A percentile compares a stretch with the other conserved stretches of the same genome.
These are phyloP conservation scores for Zaprionus ghesquierei DNA, from an alignment of 1,140 invertebrate species.

Conservation along the genomic window DNA sequence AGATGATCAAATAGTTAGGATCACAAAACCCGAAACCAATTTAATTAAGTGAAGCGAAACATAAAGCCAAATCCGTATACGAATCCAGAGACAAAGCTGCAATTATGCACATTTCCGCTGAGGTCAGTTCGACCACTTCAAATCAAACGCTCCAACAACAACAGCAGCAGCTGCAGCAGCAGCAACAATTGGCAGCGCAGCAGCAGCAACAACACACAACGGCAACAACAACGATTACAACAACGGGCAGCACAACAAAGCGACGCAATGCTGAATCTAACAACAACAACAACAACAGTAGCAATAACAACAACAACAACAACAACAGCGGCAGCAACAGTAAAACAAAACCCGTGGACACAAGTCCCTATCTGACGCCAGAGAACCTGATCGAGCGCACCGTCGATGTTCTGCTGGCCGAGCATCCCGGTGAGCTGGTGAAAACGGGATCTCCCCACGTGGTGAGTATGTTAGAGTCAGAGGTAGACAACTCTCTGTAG, in stretches of 20 bases:
- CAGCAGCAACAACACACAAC: slow-evolving; percentile 50
- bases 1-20: slow-evolving; percentile 19
- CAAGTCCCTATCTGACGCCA: slow-evolving; percentile 87
- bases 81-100: slow-evolving; percentile 41
- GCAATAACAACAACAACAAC: slow-evolving; percentile 50
- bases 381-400: slow-evolving; percentile 92
- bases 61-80: not conserved
- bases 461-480: slow-evolving; percentile 77
- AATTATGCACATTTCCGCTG: slow-evolving; percentile 87
- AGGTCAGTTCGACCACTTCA: slow-evolving; percentile 87
- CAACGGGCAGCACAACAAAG: slow-evolving; percentile 59
- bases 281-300: slow-evolving; percentile 54
- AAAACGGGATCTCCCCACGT: slow-evolving; percentile 97
- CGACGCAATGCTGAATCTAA: slow-evolving; percentile 60
- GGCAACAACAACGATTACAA: slow-evolving; percentile 54
- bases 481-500: no score
- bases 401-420: slow-evolving; percentile 90
- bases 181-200: slow-evolving; percentile 41
- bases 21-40: not conserved
- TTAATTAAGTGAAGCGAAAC: not conserved
- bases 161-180: slow-evolving; percentile 68
- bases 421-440: slow-evolving; percentile 96
- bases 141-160: slow-evolving; percentile 68
- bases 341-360: slow-evolving; percentile 69
- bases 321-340: slow-evolving; percentile 56